Percentiles rank a stretch among this genome's conserved stretches.
Evolutionary conservation across 2,113 vertebrate genomes (phyloP).

Genomic region (Mionectes macconnelli): DNA sequence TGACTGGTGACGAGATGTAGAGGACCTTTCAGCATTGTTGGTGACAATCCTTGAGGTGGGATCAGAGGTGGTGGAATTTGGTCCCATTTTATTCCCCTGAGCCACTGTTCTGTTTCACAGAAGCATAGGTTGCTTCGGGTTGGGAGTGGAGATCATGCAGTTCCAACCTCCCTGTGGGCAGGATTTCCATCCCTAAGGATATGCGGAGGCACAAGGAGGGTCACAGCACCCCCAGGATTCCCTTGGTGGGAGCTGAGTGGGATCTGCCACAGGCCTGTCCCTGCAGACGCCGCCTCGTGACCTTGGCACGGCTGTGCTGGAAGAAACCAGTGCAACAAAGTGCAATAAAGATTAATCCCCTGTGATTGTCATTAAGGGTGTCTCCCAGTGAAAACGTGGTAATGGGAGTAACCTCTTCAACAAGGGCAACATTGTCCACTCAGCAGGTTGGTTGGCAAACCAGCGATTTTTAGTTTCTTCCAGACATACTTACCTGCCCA

Average conservation of each 20-base stretch:
- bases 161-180: neutral
- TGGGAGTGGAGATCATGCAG: neutral
- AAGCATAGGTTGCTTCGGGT: neutral
- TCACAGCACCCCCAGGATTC: neutral
- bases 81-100: rapidly evolving
- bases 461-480: neutral
- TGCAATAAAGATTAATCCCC: neutral
- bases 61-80: neutral
- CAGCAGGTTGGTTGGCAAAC: neutral
- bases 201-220: neutral
- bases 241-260: neutral
- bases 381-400: neutral
- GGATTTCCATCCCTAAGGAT: neutral
- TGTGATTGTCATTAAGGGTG: neutral
- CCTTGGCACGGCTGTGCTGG: neutral
- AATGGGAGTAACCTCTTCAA: neutral
- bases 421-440: neutral
- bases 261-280: neutral
- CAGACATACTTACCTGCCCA: neutral
- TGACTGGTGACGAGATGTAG: neutral
- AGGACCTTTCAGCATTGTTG: neutral
- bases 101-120: neutral
- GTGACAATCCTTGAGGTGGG: neutral
- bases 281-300: neutral
- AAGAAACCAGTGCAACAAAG: neutral